These are phyloP conservation scores for Leptocoma aspasia DNA, from an alignment of 2,113 vertebrate genomes.

Conservation along the genomic window DNA sequence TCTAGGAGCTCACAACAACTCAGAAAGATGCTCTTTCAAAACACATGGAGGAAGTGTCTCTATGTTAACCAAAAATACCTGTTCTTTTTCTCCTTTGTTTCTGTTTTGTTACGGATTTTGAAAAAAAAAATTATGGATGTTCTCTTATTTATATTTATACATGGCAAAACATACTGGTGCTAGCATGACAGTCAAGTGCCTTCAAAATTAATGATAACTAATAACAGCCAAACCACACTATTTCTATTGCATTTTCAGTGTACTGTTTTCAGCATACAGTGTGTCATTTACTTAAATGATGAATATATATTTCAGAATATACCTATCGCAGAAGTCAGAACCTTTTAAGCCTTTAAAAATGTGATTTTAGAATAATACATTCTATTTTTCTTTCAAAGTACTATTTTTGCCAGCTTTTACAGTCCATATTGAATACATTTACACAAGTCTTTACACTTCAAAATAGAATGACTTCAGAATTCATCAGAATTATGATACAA, in stretches of 20 bases:
- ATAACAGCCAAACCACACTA: neutral
- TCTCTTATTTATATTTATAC: neutral
- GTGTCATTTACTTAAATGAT: neutral
- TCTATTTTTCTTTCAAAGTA: neutral
- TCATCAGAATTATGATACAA: neutral
- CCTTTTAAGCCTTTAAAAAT: neutral
- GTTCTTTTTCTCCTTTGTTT: neutral
- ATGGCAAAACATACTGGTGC: neutral
- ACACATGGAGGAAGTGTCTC: neutral
- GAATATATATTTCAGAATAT: neutral
- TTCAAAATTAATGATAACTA: neutral
- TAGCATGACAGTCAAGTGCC: neutral
- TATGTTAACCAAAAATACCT: neutral
- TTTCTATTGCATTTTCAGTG: neutral
- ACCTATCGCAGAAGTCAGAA: neutral
- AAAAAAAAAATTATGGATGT: neutral
- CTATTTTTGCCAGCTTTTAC: neutral
- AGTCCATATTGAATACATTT: neutral
- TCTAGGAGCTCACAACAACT: neutral
- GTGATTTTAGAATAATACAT: neutral
- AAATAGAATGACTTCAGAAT: neutral
- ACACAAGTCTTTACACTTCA: neutral
- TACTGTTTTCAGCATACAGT: neutral
- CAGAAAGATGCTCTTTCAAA: neutral
- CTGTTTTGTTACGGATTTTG: neutral